Conservation (phyloP, 2,888 invertebrate species). For the Drosophila incognita region DNA sequence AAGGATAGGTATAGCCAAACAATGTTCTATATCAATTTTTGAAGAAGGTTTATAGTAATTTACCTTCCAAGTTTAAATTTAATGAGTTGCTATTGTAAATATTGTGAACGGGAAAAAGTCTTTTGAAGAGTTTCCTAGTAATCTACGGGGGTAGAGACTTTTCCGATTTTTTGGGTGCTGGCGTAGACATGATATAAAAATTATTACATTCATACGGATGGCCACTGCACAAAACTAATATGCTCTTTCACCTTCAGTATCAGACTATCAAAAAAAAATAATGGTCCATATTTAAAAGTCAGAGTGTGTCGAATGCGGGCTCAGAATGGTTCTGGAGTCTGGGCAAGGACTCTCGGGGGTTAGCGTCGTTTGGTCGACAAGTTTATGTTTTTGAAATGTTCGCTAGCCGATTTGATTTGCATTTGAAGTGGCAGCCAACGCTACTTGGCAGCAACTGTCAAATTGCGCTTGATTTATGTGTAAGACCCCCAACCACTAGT, state of each 20-base stretch:
- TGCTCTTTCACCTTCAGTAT: neutral
- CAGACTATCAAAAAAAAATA: constrained; percentile 1
- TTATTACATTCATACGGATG: neutral
- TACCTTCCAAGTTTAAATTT: neutral
- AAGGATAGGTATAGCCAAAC: neutral
- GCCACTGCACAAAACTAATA: neutral
- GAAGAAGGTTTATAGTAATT: neutral
- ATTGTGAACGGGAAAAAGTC: fast-evolving
- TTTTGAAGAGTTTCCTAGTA: neutral
- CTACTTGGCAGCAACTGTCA: constrained; percentile 57
- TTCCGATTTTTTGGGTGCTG: neutral
- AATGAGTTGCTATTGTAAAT: neutral
- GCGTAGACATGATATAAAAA: neutral
- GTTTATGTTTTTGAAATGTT: constrained; percentile 59
- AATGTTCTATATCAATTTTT: neutral
- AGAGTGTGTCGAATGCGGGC: constrained; percentile 33
- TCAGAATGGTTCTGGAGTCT: constrained; percentile 4
- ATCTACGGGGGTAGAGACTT: neutral
- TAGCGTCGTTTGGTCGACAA: constrained; percentile 40
- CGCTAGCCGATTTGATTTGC: constrained; percentile 65
- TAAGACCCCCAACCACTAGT: neutral
- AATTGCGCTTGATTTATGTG: constrained; percentile 66
- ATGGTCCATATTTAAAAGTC: constrained; percentile 40
- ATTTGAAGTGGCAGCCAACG: constrained; percentile 58
- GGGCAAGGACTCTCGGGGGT: constrained; percentile 9